Conservation (phyloP, 1,140 invertebrate species). For the Diorhabda sublineata region DNA sequence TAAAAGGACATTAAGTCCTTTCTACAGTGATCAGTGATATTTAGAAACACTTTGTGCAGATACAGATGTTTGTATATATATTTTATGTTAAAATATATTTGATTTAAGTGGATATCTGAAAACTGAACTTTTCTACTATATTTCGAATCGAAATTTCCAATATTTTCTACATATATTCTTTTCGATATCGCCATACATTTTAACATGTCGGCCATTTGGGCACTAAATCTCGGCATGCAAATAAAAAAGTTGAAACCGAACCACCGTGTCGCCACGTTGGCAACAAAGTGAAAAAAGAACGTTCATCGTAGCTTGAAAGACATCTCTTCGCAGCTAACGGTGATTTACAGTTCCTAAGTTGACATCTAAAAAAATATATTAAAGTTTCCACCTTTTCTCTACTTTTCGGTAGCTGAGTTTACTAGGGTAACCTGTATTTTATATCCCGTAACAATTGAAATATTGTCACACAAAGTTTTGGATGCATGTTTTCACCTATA, state of each 20-base stretch:
- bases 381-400: neutral
- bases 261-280: neutral
- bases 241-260: conserved; percentile 2
- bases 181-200: neutral
- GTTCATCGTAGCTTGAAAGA: neutral
- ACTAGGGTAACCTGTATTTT: neutral
- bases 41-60: too few relatives aligned
- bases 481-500: too few relatives aligned
- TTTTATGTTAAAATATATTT: too few relatives aligned
- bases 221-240: conserved; percentile 1
- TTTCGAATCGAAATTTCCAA: neutral
- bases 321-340: neutral
- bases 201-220: neutral
- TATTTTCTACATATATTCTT: neutral
- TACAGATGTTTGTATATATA: too few relatives aligned
- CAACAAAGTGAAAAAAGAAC: conserved; percentile 2
- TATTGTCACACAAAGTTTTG: too few relatives aligned
- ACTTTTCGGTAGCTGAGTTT: neutral
- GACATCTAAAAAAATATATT: conserved; percentile 1
- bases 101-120: too few relatives aligned
- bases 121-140: neutral
- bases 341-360: conserved; percentile 2
- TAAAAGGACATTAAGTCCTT: too few relatives aligned
- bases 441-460: neutral
- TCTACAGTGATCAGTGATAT: too few relatives aligned